Percentiles rank a stretch among this genome's conserved stretches.
phyloP scores from a whole-genome alignment of 2,113 vertebrate genomes.

The Sinocyclocheilus rhinocerous region DNA sequence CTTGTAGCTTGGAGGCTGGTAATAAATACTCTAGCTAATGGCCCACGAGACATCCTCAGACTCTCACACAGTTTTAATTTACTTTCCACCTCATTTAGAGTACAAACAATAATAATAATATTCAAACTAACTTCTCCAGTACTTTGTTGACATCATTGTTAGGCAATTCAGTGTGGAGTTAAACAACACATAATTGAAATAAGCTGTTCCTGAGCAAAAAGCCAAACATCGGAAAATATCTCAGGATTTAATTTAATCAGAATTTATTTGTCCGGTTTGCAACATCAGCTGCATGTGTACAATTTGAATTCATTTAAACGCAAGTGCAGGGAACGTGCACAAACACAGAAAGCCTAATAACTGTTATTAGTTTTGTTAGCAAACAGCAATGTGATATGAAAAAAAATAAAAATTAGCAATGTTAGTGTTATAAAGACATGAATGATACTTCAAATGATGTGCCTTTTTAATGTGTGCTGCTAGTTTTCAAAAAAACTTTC shows the following conservation, averaged over 20 bases:
- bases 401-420: background rate
- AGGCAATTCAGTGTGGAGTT: background rate
- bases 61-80: background rate
- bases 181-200: background rate
- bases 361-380: background rate
- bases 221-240: constrained; percentile 14
- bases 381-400: background rate
- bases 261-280: constrained; percentile 1
- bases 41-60: background rate
- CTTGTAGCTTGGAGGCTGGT: background rate
- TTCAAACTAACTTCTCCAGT: background rate
- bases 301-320: background rate
- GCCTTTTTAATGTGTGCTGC: background rate
- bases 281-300: background rate
- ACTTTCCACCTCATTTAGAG: constrained; percentile 21
- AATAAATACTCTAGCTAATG: constrained; percentile 14
- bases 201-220: constrained; percentile 16
- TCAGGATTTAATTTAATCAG: constrained; percentile 7
- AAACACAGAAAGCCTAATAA: background rate
- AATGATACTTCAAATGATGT: background rate
- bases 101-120: constrained; percentile 24
- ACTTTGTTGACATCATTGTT: constrained; percentile 36
- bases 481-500: background rate
- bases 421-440: background rate
- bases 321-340: background rate